Evolutionary conservation across 1,140 invertebrate species (phyloP), one percentile per base, ranked within the genome.

Genomic region (Drosophila bifasciata): DNA sequence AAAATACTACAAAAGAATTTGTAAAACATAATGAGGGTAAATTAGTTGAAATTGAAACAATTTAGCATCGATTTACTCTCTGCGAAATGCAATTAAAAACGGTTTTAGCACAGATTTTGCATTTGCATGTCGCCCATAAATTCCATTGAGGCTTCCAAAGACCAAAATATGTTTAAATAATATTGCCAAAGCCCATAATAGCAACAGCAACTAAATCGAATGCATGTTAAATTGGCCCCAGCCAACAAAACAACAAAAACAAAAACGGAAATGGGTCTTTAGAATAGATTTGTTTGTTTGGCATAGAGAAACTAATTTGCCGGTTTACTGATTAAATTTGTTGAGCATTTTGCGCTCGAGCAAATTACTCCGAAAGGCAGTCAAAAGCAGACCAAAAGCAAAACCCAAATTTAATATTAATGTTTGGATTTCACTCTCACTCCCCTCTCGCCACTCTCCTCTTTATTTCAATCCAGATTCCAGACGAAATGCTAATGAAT

Each of bases 321-420:
- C 59, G 23, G 70, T 19, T 73, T 63, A 36, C 69, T 64, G 56
- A 73, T 73, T 73, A 73, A 73, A 73, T 73, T 73, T 73, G 70
- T 51, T 73, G 64, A 52, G 40, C 69, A 73, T 63, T 56, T 23
- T 23, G 50, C 62, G 68, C 62, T 56, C 69, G 36, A 55, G 73
- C 68, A 73, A 72, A 72, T 72, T 61, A 60, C 49, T 39, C 48
- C 28, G n/a, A 39, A 66, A 66, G 15, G 44, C 23, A 15, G n/a
- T n/a, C 41, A 9, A 73, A 46, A 21, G 40, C 50, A 4, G 16
- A 13, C 17, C 16, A 6, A 73, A 40, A 21, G 40, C 50, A 4
- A 4, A 13, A 13, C 17, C 21, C 6, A 55, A 85, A 73, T 71
- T 74, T 70, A 70, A 77, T 77, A 77, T 86, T 86, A 86, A 85